phyloP scores from a whole-genome alignment of 2,888 invertebrate species.

The Buathra laborator region DNA sequence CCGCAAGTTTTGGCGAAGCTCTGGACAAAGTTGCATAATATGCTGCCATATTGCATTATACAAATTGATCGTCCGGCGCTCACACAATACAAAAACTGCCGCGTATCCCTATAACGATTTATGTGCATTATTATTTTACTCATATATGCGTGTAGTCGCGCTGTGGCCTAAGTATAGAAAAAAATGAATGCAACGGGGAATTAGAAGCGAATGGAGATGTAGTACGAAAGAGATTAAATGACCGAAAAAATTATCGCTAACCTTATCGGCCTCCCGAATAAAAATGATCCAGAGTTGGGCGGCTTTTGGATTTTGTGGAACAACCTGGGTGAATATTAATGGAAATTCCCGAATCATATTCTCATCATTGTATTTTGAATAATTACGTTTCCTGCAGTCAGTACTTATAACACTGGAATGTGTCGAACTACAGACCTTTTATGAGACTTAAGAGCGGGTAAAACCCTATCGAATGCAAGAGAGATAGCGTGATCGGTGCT shows the following conservation, averaged over 20 bases:
- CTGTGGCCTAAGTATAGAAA: not conserved
- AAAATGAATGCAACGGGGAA: not conserved
- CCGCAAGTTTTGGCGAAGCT: not conserved
- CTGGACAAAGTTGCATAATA: not conserved
- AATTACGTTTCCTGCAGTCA: not conserved
- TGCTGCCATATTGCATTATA: too few species aligned
- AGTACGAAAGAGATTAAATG: not conserved
- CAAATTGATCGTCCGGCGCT: too few species aligned
- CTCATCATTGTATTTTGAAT: not conserved
- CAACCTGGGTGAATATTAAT: not conserved
- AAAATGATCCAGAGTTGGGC: not conserved
- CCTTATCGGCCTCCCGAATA: not conserved
- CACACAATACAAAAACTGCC: not conserved
- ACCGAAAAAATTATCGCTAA: slow-evolving; percentile 2
- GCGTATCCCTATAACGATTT: not conserved
- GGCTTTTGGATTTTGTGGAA: not conserved
- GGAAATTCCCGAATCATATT: not conserved
- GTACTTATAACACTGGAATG: not conserved
- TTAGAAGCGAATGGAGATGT: not conserved
- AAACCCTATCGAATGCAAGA: slow-evolving; percentile 25
- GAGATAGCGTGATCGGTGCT: slow-evolving; percentile 2
- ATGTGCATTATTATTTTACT: too few species aligned
- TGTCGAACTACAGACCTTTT: not conserved
- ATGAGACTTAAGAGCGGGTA: slow-evolving; percentile 23
- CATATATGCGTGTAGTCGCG: too few species aligned